phyloP scores from a whole-genome alignment of 1,140 invertebrate genomes.

The Colletes latitarsis region DNA sequence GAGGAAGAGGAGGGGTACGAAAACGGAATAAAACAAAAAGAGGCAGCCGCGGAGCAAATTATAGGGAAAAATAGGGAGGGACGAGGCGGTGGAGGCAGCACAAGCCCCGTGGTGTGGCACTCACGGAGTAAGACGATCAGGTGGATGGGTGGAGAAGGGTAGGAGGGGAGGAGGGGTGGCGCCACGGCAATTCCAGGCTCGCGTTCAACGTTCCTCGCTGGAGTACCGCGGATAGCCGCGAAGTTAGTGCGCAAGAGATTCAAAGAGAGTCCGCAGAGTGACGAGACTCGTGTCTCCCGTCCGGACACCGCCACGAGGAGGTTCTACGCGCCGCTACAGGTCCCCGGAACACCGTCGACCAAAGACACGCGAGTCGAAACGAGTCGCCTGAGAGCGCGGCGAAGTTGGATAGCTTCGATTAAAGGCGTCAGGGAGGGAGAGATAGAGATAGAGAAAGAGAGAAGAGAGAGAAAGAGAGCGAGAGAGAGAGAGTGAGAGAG shows the following conservation, averaged over 20 bases:
- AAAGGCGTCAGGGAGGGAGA: background rate
- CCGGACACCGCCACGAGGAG: conserved; percentile 19
- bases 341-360: too few relatives aligned
- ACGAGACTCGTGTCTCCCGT: conserved; percentile 26
- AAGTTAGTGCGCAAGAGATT: conserved; percentile 73
- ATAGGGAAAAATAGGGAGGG: conserved; percentile 75
- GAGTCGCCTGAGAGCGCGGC: background rate
- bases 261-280: conserved; percentile 49
- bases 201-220: conserved; percentile 73
- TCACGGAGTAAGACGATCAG: conserved; percentile 52
- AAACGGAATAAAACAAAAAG: conserved; percentile 70
- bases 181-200: conserved; percentile 79
- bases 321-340: too few relatives aligned
- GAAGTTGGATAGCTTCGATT: background rate
- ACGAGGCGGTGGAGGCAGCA: conserved; percentile 57
- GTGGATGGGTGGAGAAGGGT: conserved; percentile 51
- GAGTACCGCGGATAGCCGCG: conserved; percentile 76
- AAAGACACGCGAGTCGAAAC: too few relatives aligned
- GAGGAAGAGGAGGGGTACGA: conserved; percentile 63
- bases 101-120: conserved; percentile 46
- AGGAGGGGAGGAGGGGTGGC: conserved; percentile 75
- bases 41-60: conserved; percentile 73
- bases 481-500: conserved; percentile 5
- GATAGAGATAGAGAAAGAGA: background rate
- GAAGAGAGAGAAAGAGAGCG: background rate